phyloP scores from a whole-genome alignment of 1,140 invertebrate genomes.

The Papilio glaucus region DNA sequence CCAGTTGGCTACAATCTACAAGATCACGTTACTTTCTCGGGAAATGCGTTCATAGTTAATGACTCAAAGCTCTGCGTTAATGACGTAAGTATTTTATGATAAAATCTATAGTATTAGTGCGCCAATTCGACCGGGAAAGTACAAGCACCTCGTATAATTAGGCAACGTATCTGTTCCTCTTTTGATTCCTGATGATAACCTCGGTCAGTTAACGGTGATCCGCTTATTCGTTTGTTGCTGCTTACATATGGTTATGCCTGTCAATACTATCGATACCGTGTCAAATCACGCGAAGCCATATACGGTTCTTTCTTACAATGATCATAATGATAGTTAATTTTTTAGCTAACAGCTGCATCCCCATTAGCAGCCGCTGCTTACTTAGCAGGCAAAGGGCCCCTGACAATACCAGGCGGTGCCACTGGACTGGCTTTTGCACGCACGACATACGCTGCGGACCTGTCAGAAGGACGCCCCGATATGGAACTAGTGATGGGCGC shows the following conservation, averaged over 20 bases:
- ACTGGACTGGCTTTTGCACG: conserved; percentile 88
- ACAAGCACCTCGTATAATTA: too few species aligned
- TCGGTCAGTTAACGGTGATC: too few species aligned
- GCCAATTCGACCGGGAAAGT: too few species aligned
- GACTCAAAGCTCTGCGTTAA: conserved; percentile 84
- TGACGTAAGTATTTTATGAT: conserved; percentile 65
- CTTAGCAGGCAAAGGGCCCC: conserved; percentile 85
- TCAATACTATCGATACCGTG: too few species aligned
- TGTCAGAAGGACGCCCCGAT: conserved; percentile 85
- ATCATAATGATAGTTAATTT: not conserved
- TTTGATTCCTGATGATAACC: too few species aligned
- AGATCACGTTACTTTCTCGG: conserved; percentile 89
- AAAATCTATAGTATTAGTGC: too few species aligned
- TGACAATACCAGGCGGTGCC: conserved; percentile 88
- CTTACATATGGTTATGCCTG: too few species aligned
- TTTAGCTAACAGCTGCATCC: conserved; percentile 75
- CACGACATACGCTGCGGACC: conserved; percentile 78
- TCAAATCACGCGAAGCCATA: too few species aligned
- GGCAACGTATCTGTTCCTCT: too few species aligned
- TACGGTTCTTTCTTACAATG: too few species aligned
- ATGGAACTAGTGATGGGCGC: conserved; percentile 91
- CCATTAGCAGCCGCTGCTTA: conserved; percentile 84
- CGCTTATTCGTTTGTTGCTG: too few species aligned
- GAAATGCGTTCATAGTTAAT: conserved; percentile 88
- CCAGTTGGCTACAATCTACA: conserved; percentile 92